Conservation (phyloP, 2,113 vertebrate species). For the Peromyscus leucopus region DNA sequence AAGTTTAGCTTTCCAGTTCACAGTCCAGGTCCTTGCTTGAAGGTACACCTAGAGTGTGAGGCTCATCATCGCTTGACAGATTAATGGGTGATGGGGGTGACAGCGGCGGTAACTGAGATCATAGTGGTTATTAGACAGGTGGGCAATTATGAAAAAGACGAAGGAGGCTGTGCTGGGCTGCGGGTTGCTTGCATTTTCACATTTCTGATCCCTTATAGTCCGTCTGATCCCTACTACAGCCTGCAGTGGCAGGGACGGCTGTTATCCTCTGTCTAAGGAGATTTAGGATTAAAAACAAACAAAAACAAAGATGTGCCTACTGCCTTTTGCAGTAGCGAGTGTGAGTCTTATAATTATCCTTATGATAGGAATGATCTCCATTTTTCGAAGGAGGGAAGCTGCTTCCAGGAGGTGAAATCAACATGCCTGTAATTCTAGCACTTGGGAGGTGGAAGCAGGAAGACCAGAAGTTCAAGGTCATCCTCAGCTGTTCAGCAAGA, state of each 20-base stretch:
- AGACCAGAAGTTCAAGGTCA: background rate
- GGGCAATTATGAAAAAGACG: background rate
- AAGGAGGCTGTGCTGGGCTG: background rate
- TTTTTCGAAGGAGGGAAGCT: background rate
- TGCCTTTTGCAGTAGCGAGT: background rate
- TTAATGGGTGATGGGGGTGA: background rate
- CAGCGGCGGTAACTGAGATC: background rate
- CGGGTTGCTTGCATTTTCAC: background rate
- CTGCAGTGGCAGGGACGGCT: background rate
- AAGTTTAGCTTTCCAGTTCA: slow-evolving; percentile 46
- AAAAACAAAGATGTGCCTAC: background rate
- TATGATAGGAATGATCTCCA: background rate
- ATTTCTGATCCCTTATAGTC: background rate
- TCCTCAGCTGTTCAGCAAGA: background rate
- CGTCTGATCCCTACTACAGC: background rate
- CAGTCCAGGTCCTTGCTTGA: background rate
- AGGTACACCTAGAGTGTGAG: background rate
- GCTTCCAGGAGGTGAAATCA: background rate
- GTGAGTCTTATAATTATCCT: background rate
- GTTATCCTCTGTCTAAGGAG: background rate
- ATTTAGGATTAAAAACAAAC: background rate
- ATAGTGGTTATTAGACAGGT: background rate
- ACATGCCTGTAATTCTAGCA: background rate
- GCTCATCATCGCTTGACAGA: background rate
- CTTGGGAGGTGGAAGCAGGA: background rate